Evolutionary conservation across 1,140 invertebrate species (phyloP), one percentile per base, ranked within the genome.

Genomic region (Zeugodacus cucurbitae): DNA sequence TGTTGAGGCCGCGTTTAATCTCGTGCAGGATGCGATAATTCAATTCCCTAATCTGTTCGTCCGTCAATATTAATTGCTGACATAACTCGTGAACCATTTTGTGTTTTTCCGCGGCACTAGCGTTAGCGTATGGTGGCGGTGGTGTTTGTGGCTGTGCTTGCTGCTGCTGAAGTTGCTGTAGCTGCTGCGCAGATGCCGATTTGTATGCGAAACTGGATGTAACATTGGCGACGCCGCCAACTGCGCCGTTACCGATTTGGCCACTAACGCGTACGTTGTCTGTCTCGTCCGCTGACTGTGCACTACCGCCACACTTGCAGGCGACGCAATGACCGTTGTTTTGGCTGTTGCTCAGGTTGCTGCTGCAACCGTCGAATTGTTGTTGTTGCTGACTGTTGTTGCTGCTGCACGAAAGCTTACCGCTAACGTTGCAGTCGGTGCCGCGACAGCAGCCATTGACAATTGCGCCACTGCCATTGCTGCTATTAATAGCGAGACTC

Each of bases 31-130:
- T 95, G 89, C 96, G 95, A 89, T 95, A 94, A 95, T 97, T 97
- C 59, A 99, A 95, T 92, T 97, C 95, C 88, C 95, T 94, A 37
- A 98, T 95, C 90, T 97, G 96, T 89, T 98, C 97, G 91, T 98
- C 96, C 67, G 95, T 95, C 57, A 99, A 94, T 78, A 98, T 95
- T 89, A 99, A 94, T 88, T 98, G 96, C 93, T 97, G 96, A 93
- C 98, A 98, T 94, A 96, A 95, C 93, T 98, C 97, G 93, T 97
- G 96, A 91, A 99, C 96, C 98, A 93, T 93, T 91, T 93, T 92
- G 88, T 90, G 90, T 92, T 93, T 93, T 88, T 93, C 91, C 90
- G 91, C 91, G 85, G 87, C 86, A 88, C 88, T 89, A 89, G 90
- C 91, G 90, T 90, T 91, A 88, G 91, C 91, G 88, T 88, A 89